These are phyloP conservation scores for Monomorium pharaonis DNA, from an alignment of 1,140 invertebrate genomes.

Conservation along the genomic window DNA sequence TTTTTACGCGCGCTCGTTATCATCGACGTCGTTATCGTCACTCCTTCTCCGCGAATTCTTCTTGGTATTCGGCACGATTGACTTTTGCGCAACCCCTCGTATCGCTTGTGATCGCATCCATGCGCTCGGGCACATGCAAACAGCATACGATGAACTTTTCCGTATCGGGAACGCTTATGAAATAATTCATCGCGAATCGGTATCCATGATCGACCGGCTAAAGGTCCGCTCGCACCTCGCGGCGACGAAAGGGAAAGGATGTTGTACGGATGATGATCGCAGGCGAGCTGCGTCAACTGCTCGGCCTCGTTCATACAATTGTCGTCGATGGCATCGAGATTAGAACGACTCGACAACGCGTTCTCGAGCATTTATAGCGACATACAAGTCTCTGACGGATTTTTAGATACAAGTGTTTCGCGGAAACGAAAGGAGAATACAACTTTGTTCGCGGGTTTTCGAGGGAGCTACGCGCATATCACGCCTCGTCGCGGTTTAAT, in stretches of 20 bases:
- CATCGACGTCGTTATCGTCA: background rate
- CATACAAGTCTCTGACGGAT: background rate
- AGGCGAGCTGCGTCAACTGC: background rate
- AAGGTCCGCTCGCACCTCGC: constrained; percentile 76
- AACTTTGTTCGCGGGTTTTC: background rate
- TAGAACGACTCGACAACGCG: background rate
- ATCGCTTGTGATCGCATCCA: constrained; percentile 34
- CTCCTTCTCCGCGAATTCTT: background rate
- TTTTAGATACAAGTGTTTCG: background rate
- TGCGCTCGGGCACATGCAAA: constrained; percentile 65
- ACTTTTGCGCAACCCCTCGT: constrained; percentile 72
- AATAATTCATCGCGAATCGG: constrained; percentile 78
- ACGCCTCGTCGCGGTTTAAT: background rate
- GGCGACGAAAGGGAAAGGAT: constrained; percentile 73
- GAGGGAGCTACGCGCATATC: background rate
- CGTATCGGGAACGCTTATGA: constrained; percentile 82
- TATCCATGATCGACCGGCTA: constrained; percentile 62
- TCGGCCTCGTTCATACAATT: background rate
- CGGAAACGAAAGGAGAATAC: background rate
- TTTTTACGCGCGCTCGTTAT: background rate
- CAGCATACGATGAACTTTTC: constrained; percentile 79
- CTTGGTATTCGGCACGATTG: constrained; percentile 21
- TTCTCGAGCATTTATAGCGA: background rate
- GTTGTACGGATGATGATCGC: constrained; percentile 58
- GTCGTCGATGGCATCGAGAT: background rate